Evolutionary conservation across 2,888 invertebrate species (phyloP).

Genomic region (Agrochola macilenta): DNA sequence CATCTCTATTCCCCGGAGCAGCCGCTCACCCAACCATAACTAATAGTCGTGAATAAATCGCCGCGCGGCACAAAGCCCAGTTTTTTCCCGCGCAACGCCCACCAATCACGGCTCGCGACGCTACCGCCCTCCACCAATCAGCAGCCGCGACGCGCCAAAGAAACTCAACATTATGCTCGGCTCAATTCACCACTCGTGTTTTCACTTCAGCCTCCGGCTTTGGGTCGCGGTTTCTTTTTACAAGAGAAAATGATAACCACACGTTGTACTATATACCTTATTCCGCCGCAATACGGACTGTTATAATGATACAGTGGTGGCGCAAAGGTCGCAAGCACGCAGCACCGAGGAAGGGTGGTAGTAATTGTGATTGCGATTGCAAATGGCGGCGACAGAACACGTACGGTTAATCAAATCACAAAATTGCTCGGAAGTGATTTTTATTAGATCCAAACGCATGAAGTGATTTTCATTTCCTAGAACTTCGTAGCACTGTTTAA

Average conservation of each 20-base stretch:
- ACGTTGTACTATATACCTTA: constrained; percentile 73
- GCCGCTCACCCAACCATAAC: constrained; percentile 86
- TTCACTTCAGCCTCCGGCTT: constrained; percentile 81
- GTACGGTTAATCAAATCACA: constrained; percentile 83
- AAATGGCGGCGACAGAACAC: constrained; percentile 85
- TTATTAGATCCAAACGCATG: constrained; percentile 61
- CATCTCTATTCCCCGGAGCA: constrained; percentile 74
- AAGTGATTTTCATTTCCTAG: not conserved
- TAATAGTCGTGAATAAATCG: constrained; percentile 89
- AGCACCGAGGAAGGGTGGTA: constrained; percentile 72
- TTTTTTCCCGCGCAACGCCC: constrained; percentile 80
- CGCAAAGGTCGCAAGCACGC: constrained; percentile 48
- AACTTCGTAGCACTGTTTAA: not conserved
- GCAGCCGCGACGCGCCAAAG: constrained; percentile 78
- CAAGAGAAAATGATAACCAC: constrained; percentile 58
- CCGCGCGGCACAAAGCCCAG: constrained; percentile 83
- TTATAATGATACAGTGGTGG: not conserved
- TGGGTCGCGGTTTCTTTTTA: constrained; percentile 81
- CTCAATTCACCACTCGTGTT: constrained; percentile 82
- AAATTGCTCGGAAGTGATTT: constrained; percentile 74
- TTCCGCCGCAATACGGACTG: constrained; percentile 27
- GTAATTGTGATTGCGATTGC: constrained; percentile 86
- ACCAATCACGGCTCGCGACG: constrained; percentile 80
- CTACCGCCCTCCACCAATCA: constrained; percentile 83
- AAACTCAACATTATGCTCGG: constrained; percentile 86